Evolutionary conservation across 2,888 invertebrate species (phyloP).

Genomic region (Rotaria socialis): DNA sequence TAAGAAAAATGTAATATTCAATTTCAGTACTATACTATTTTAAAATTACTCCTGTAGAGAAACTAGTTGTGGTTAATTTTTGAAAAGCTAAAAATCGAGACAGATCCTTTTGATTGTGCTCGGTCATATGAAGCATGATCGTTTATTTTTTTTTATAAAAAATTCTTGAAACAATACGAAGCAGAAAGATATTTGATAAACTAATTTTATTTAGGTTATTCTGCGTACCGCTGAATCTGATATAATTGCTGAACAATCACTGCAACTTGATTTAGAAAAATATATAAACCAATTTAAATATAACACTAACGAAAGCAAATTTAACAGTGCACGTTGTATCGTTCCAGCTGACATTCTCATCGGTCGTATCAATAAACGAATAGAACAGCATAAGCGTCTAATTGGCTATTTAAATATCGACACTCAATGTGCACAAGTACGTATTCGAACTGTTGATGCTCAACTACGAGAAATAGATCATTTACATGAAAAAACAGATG

Average conservation of each 20-base stretch:
- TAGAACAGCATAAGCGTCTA: not conserved
- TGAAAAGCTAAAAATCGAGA: too few relatives aligned
- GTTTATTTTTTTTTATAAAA: too few relatives aligned
- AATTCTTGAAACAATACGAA: too few relatives aligned
- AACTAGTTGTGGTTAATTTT: too few relatives aligned
- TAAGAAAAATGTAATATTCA: too few relatives aligned
- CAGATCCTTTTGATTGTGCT: too few relatives aligned
- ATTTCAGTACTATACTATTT: too few relatives aligned
- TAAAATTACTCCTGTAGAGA: too few relatives aligned
- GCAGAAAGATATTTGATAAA: too few relatives aligned
- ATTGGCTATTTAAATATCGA: not conserved
- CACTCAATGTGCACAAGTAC: not conserved
- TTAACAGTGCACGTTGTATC: not conserved
- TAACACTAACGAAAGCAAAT: not conserved
- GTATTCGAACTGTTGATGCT: not conserved
- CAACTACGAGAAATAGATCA: not conserved
- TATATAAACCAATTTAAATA: not conserved
- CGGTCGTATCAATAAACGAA: not conserved
- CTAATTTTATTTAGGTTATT: not conserved
- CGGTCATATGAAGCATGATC: too few relatives aligned
- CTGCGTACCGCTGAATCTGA: not conserved
- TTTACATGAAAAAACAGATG: not conserved
- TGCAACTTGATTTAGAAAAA: not conserved
- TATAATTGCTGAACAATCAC: not conserved
- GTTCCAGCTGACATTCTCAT: not conserved